phyloP scores from a whole-genome alignment of 2,888 invertebrate genomes.

The Orthonychiurus folsomi region DNA sequence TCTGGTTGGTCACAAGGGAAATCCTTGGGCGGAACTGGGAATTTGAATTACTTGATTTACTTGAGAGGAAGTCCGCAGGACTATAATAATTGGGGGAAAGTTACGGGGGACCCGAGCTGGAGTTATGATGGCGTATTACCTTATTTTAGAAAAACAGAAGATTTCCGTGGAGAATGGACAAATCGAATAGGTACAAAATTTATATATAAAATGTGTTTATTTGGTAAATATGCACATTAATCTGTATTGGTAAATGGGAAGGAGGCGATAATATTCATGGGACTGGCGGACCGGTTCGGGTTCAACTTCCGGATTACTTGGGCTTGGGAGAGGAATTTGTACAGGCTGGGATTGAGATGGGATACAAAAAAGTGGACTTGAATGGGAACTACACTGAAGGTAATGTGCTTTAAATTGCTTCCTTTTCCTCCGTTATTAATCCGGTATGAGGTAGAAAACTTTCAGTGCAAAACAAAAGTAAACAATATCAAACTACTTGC shows the following conservation, averaged over 20 bases:
- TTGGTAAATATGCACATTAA: no score
- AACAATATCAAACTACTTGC: neutral
- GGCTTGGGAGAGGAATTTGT: constrained; percentile 50
- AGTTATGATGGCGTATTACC: constrained; percentile 17
- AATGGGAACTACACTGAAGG: constrained; percentile 45
- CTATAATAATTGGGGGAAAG: constrained; percentile 22
- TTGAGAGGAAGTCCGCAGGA: constrained; percentile 24
- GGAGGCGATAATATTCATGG: constrained; percentile 22
- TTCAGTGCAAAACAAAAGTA: no score
- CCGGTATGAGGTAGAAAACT: no score
- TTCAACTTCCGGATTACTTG: constrained; percentile 50
- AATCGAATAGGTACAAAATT: neutral
- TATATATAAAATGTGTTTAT: no score
- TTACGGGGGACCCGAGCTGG: constrained; percentile 20
- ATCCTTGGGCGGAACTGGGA: constrained; percentile 19
- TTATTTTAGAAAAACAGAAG: constrained; percentile 22
- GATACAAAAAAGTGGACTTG: constrained; percentile 48
- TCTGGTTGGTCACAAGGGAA: constrained; percentile 17
- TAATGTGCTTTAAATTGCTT: no score
- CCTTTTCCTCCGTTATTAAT: no score
- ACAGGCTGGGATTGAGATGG: constrained; percentile 54
- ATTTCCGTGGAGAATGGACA: constrained; percentile 20
- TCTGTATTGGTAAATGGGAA: no score
- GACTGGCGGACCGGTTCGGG: constrained; percentile 27
- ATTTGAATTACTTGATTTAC: constrained; percentile 27